Base-by-base conservation (phyloP, 1,140 invertebrate species). In the Teleopsis dalmanni region DNA sequence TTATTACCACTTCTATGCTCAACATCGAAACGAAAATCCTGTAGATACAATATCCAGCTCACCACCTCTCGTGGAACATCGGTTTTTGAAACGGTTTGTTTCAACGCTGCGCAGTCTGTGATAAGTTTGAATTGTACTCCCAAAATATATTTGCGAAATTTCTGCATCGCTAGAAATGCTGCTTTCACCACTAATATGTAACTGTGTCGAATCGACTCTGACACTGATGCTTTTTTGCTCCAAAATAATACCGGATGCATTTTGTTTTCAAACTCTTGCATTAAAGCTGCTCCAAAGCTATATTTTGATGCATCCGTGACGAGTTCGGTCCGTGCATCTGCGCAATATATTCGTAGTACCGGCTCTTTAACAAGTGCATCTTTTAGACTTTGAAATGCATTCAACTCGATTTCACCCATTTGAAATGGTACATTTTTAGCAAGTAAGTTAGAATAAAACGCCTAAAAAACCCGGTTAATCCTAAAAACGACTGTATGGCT, bases 11-110 rank as follows among this genome's bases (percentile, higher is more conserved):
- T 48, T 51, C 70, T 57, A 56, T 75, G 71, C 25, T 57, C 43
- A 33, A 76, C 59, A 13, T 69, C 55, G 46, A 70, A 72, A n/a
- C 59, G 9, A 35, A 45, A 45, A 45, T 72, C 62, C 48, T 72
- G 69, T 37, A 72, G 50, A 50, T 53, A 63, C 1, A 62, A 57
- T 62, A 66, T 66, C 70, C 70, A 73, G 3, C 60, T 47, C 4
- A 11, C 16, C 16, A 46, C 49, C 59, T 26, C 14, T 1, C 26
- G n/a, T 26, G 59, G 55, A 7, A 72, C 26, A 49, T 72, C 67
- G 47, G 62, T 71, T 57, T 71, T 70, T 10, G 36, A 52, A 44
- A 62, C 51, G 18, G 69, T 67, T 2, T 59, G 52, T 25, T 66
- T 65, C 0, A 73, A 43, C 0, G 64, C 65, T 19, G 61, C 62